These are phyloP conservation scores for Antechinus stuartii DNA, from an alignment of 2,113 vertebrate genomes.

Conservation along the genomic window DNA sequence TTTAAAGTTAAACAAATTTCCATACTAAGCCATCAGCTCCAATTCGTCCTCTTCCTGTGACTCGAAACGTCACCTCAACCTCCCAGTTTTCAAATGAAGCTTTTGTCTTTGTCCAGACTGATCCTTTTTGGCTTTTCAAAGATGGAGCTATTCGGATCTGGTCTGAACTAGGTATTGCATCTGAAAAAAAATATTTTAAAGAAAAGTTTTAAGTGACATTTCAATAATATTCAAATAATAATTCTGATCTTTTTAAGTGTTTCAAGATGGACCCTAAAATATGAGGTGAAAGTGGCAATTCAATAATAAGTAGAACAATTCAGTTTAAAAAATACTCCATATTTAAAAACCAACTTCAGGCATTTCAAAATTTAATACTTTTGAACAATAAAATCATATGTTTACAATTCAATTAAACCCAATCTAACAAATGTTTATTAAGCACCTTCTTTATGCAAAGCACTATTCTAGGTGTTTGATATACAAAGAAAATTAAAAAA, in stretches of 20 bases:
- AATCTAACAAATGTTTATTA: background rate
- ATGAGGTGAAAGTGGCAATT: background rate
- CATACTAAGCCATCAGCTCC: conserved; percentile 97
- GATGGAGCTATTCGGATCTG: conserved; percentile 96
- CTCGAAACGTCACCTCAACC: conserved; percentile 94
- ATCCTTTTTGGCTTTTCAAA: conserved; percentile 94
- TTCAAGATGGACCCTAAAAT: background rate
- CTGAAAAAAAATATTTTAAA: conserved; percentile 79
- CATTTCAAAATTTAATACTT: conserved; percentile 6
- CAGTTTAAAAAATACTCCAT: conserved; percentile 20
- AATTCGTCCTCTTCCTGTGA: conserved; percentile 94
- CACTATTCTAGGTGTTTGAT: background rate
- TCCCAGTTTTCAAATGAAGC: conserved; percentile 94
- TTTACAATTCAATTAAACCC: background rate
- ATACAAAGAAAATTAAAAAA: background rate
- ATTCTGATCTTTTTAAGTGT: background rate
- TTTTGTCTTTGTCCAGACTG: conserved; percentile 93
- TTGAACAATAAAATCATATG: conserved; percentile 15
- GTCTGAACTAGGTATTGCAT: conserved; percentile 96
- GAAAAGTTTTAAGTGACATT: conserved; percentile 58
- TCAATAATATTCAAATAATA: conserved; percentile 48
- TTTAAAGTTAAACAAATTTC: conserved; percentile 29
- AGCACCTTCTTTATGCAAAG: background rate
- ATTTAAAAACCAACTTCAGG: conserved; percentile 15
- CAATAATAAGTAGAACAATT: background rate